These are phyloP conservation scores for Heliocidaris erythrogramma DNA, from an alignment of 35 echinoderm and acorn worm genomes.

Conservation along the genomic window DNA sequence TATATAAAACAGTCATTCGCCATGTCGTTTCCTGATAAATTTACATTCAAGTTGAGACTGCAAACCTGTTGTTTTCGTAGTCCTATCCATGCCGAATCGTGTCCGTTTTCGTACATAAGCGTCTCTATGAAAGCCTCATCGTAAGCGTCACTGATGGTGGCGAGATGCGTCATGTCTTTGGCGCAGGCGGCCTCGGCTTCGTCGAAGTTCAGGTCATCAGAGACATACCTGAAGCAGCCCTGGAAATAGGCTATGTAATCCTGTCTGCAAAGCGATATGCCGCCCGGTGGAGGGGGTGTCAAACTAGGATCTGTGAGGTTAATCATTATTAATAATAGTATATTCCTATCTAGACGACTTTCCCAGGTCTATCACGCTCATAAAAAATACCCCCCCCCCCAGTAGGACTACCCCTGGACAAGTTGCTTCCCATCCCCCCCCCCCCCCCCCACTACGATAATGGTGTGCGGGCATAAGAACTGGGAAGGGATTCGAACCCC, in stretches of 20 bases:
- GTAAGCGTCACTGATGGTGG: constrained; percentile 51
- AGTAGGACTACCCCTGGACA: not conserved
- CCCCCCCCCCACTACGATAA: not conserved
- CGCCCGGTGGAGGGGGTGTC: not conserved
- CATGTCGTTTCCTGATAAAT: too few species aligned
- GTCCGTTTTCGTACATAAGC: constrained; percentile 20
- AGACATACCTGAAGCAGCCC: constrained; percentile 34
- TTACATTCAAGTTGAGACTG: too few species aligned
- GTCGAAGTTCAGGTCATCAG: not conserved
- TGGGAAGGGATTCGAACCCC: not conserved
- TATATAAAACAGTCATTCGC: too few species aligned
- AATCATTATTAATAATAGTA: not conserved
- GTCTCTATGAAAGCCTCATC: constrained; percentile 55
- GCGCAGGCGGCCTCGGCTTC: constrained; percentile 34
- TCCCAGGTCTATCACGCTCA: too few species aligned
- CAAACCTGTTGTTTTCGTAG: not conserved
- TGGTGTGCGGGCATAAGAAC: not conserved
- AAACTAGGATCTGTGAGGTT: constrained; percentile 10
- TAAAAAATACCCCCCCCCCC: not conserved
- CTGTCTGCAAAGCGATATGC: not conserved
- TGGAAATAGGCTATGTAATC: constrained; percentile 47
- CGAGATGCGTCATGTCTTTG: not conserved
- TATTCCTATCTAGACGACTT: too few species aligned
- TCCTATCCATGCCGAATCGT: constrained; percentile 47
- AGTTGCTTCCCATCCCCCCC: not conserved